Percentiles rank a stretch among this genome's conserved stretches.
Evolutionary conservation across 2,888 invertebrate genomes (phyloP).

Genomic region (Habroteleia sp.): DNA sequence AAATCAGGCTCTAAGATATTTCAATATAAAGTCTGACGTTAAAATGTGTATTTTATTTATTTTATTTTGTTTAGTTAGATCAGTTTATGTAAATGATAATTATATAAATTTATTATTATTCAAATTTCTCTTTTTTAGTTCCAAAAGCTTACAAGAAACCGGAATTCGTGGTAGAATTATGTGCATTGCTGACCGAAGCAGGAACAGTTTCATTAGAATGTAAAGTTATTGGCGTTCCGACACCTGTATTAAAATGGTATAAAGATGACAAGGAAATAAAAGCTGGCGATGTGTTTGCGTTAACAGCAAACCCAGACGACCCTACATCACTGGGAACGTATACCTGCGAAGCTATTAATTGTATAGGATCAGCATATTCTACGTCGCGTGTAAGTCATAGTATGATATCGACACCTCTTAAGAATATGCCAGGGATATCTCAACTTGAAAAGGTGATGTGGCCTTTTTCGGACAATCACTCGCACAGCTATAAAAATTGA

Average conservation of each 20-base stretch:
- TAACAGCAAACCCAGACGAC: constrained; percentile 91
- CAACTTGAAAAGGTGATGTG: no score
- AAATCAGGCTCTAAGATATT: no score
- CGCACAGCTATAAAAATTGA: no score
- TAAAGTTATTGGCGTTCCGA: constrained; percentile 95
- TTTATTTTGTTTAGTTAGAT: no score
- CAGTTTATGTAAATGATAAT: no score
- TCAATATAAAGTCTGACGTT: no score
- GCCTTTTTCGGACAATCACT: no score
- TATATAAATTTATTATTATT: no score
- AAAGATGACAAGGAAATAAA: constrained; percentile 94
- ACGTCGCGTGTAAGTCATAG: constrained; percentile 85
- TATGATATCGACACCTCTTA: no score
- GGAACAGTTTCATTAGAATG: constrained; percentile 95
- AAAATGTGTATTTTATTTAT: no score
- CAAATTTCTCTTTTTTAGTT: constrained; percentile 84
- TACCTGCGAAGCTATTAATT: constrained; percentile 93
- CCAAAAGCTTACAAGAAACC: constrained; percentile 94
- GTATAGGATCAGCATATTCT: constrained; percentile 92
- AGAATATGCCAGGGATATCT: no score
- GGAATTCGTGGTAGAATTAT: constrained; percentile 92
- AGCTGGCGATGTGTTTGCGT: constrained; percentile 93
- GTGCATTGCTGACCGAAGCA: constrained; percentile 91
- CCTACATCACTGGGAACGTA: constrained; percentile 93
- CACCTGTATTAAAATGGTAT: constrained; percentile 88